Base-by-base conservation (phyloP, 1,140 invertebrate genomes). In the Bombus consobrinus region DNA sequence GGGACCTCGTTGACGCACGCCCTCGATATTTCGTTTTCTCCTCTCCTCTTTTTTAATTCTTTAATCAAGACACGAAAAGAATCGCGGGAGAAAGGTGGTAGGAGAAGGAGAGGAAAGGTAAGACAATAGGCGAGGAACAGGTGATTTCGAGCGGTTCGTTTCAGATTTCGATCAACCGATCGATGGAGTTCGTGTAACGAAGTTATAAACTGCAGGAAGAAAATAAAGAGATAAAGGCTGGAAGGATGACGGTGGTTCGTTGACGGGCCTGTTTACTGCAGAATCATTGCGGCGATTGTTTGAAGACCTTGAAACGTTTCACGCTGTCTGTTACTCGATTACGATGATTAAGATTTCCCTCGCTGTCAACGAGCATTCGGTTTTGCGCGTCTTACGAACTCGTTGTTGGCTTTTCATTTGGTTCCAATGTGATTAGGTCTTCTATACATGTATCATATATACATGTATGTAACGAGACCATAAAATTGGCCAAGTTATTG, bases 211-310 rank as follows among this genome's bases (percentile, higher is more conserved):
- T 79, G 71, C 75, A 37, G 34, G 34, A 18, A 43, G 66, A 84
- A 39, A 76, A 84, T 84, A 84, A 84, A 84, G 75, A 84, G 82
- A 84, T 84, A 84, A 66, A 84, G 82, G 22, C 28, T 28, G 75
- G 13, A 53, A 83, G 64, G 75, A 39, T 32, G 37, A n/a, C 25
- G 37, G 34, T 37, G 64, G n/a, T n/a, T 15, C 53, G 82, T 71
- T 72, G 68, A 80, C 62, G 75, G 72, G 83, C 34, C 47, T 59
- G 34, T 78, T 84, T 78, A 84, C 79, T 84, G 82, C 83, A 59
- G 53, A 84, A 84, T 84, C 82, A 79, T 79, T 79, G 82, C 53
- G 66, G 37, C 66, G 82, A 79, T 84, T 79, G 75, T 71, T 83
- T 41, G 64, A 59, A 59, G 41, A 64, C 82, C 34, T 43, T 75